Conservation (phyloP, 2,113 vertebrate species). For the Archocentrus centrarchus region DNA sequence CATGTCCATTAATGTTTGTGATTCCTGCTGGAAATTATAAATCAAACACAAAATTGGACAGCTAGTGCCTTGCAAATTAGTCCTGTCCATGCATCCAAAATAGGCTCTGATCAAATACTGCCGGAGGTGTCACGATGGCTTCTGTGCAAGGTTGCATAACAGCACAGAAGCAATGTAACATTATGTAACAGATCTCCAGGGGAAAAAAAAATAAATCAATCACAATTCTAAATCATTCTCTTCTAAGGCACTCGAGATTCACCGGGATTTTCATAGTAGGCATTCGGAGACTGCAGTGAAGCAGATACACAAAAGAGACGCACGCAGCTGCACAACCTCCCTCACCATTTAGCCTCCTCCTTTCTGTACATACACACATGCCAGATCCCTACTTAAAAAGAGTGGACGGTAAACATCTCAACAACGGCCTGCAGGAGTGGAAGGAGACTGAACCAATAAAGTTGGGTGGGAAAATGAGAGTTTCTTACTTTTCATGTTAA, state of each 20-base stretch:
- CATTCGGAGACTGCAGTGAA: background rate
- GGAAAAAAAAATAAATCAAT: slow-evolving; percentile 20
- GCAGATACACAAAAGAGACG: background rate
- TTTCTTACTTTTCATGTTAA: background rate
- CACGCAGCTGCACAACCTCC: background rate
- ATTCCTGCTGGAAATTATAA: slow-evolving; percentile 21
- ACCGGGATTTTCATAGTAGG: background rate
- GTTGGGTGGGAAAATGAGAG: background rate
- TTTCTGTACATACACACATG: slow-evolving; percentile 4
- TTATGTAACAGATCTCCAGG: slow-evolving; percentile 42
- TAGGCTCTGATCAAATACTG: background rate
- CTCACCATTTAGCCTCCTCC: background rate
- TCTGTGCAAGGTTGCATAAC: slow-evolving; percentile 37
- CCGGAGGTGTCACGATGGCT: background rate
- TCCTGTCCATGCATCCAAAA: background rate
- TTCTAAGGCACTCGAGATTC: background rate
- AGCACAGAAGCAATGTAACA: background rate
- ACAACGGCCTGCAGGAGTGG: slow-evolving; percentile 10
- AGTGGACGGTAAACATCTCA: slow-evolving; percentile 15
- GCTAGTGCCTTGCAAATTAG: background rate
- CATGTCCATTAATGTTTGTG: background rate
- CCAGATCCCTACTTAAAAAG: background rate
- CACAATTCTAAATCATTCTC: slow-evolving; percentile 30
- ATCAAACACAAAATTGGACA: slow-evolving; percentile 9
- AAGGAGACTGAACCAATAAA: slow-evolving; percentile 5